Conservation (phyloP, 2,888 invertebrate species). For the Panzeria rudis region DNA sequence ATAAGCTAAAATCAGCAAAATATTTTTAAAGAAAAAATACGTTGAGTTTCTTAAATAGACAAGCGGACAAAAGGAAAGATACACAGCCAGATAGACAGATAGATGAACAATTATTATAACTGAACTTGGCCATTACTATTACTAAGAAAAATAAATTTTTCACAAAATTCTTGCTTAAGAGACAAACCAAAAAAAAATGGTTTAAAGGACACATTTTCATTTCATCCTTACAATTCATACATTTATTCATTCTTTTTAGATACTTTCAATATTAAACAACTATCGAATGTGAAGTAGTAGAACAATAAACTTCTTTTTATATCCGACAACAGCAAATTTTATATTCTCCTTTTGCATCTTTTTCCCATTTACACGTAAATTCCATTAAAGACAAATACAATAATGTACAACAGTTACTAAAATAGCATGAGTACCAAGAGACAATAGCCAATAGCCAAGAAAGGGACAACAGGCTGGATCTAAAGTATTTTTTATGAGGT, state of each 20-base stretch:
- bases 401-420: constrained; percentile 1
- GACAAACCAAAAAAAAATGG: constrained; percentile 1
- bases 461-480: neutral
- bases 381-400: constrained; percentile 6
- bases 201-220: neutral
- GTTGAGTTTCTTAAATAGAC: neutral
- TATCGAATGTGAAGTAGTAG: constrained; percentile 5
- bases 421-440: neutral
- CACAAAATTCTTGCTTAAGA: neutral
- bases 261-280: neutral
- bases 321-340: constrained; percentile 10
- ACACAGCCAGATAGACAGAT: neutral
- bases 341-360: neutral
- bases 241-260: neutral
- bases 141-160: neutral
- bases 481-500: neutral
- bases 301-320: constrained; percentile 12
- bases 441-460: neutral
- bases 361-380: constrained; percentile 2
- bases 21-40: neutral
- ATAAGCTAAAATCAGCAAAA: neutral
- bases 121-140: neutral
- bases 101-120: constrained; percentile 11
- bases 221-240: neutral
- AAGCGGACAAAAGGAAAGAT: neutral